Base-by-base conservation (phyloP, 2,797 vertebrate species). In the Pseudochromis fuscus region DNA sequence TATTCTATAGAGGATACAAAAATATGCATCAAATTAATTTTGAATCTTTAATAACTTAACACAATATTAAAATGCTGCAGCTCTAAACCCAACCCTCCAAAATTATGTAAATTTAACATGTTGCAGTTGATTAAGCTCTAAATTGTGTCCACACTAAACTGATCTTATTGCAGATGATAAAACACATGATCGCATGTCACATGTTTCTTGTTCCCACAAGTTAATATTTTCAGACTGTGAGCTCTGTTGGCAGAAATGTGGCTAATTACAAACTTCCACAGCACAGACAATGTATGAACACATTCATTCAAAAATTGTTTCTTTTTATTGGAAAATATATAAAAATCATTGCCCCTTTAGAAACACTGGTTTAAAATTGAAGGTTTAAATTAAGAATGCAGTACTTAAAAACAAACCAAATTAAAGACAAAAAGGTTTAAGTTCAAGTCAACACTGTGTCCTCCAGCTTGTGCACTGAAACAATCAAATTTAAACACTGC, bases 291-390 rank as follows among this genome's bases (percentile, higher is more conserved):
- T 56, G 19, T n/a, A 1, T 30, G 5, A 75, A 37, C 13, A 67
- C 25, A 46, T 89, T 88, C 85, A 87, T 90, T 88, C 1, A 76
- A 78, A 76, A 75, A 21, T 0, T 52, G 25, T 58, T 60, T n/a
- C 1, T 44, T 7, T 38, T 46, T 31, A 19, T n/a, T n/a, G n/a
- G n/a, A n/a, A n/a, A n/a, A n/a, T n/a, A n/a, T n/a, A n/a, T n/a
- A n/a, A n/a, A 80, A 72, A 77, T 45, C 18, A 58, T 35, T 62
- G 18, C 51, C 33, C 52, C 15, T 48, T 28, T 52, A 59, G 13
- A 31, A 25, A 40, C 18, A 52, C 1, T 19, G 1, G 27, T 50
- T 50, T 1, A 69, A 53, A 60, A 60, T 15, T 1, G 2, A 63
- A 46, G 24, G 44, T 82, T 62, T 62, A 76, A 70, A 67, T 56